Conservation (phyloP, 1,140 invertebrate genomes). For the Limonius californicus region DNA sequence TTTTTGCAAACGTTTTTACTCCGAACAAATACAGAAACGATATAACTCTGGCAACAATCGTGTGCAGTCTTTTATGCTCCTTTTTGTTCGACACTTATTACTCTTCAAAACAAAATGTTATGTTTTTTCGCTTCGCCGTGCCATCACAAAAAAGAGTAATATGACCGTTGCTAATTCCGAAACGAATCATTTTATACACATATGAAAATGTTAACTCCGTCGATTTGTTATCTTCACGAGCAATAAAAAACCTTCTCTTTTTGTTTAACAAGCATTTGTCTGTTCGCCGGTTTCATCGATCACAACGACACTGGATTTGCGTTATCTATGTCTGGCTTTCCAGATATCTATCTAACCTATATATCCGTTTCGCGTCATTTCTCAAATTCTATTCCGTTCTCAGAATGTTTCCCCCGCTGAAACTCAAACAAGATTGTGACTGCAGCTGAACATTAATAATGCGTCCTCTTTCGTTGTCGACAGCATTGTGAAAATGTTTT, state of each 20-base stretch:
- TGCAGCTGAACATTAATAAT: constrained; percentile 13
- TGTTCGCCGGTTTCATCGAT: constrained; percentile 28
- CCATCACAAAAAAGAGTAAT: too few relatives aligned
- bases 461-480: constrained; percentile 1
- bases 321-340: constrained; percentile 31
- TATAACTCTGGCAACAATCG: neutral
- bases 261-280: constrained; percentile 31
- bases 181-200: neutral
- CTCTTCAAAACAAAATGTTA: neutral
- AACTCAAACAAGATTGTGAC: constrained; percentile 2
- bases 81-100: neutral
- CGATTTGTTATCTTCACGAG: constrained; percentile 33
- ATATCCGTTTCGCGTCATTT: constrained; percentile 24
- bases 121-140: neutral
- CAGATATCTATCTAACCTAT: constrained; percentile 31
- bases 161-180: neutral
- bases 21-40: neutral
- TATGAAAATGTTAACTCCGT: neutral
- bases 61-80: neutral
- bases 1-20: neutral
- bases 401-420: neutral
- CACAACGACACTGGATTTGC: constrained; percentile 33
- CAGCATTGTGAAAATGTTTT: neutral
- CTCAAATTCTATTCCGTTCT: constrained; percentile 15
- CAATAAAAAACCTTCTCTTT: constrained; percentile 31